Evolutionary conservation across 1,140 invertebrate species (phyloP), one percentile per base, ranked within the genome.

Genomic region (Neodiprion virginianus): DNA sequence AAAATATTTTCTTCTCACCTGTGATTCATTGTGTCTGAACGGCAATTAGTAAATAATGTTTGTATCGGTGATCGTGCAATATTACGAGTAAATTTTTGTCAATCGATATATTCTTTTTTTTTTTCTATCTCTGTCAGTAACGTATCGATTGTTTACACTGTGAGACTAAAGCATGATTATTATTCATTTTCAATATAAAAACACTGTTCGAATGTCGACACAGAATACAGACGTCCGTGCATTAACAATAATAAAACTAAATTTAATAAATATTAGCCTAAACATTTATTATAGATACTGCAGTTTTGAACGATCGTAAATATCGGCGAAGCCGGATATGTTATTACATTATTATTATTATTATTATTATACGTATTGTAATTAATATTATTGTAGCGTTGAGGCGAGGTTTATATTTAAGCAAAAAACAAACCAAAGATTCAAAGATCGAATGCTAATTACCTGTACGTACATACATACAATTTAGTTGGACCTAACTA

Each of bases 1-100:
- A 40, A 40, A 40, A 40, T 40, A 40, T 40, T 40, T 40, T 85
- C 84, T 78, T 84, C 82, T 82, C 61, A 84, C 82, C 83, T 85
- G 84, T 85, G 84, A 85, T 85, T 70, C 53, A 23, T 53, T 74
- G 48, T 50, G 61, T 74, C 28, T 61, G n/a, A 48, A 28, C 40
- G 72, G 40, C 47, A 23, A 40, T 11, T 50, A 67, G 12, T 73
- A n/a, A 66, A 23, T 67, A 10, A 69, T 10, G 74, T 61, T 67
- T 72, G 69, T 79, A 75, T 75, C 72, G 74, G 76, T 79, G n/a
- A 61, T 71, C 75, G 80, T 82, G 80, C 80, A 81, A 82, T 82
- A 82, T 82, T 75, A 69, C 82, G 80, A 78, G 73, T 49, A 68
- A 76, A 72, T 74, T 78, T 67, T 40, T 69, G 3, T 11, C 1